Conservation (phyloP, 2,797 vertebrate genomes). For the Danionella dracula region DNA sequence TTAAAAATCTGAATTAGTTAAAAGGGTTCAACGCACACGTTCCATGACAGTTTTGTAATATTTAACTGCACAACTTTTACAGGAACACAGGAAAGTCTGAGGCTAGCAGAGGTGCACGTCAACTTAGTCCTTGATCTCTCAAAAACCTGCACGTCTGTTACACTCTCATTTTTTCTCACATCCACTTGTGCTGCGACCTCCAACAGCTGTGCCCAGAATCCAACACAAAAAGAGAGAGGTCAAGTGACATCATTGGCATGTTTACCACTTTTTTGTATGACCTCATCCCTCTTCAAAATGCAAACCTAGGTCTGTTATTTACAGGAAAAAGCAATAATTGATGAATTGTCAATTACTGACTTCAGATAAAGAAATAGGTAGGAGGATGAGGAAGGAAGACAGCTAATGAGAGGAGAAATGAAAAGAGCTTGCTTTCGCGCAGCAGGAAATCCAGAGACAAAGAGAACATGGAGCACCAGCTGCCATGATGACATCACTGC, state of each 20-base stretch:
- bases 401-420: constrained; percentile 2
- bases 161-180: constrained; percentile 29
- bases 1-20: too few species aligned
- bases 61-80: background rate
- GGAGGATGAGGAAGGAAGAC: background rate
- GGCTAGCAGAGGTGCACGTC: constrained; percentile 8
- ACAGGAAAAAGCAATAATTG: background rate
- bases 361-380: background rate
- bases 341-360: background rate
- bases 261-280: background rate
- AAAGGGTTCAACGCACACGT: too few species aligned
- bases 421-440: constrained; percentile 16
- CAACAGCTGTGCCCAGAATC: constrained; percentile 6
- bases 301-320: background rate
- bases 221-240: background rate
- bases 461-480: constrained; percentile 33
- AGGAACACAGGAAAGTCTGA: constrained; percentile 1
- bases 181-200: background rate
- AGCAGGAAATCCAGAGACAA: constrained; percentile 31
- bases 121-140: constrained; percentile 29
- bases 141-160: constrained; percentile 7
- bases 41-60: background rate
- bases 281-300: background rate
- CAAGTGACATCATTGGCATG: constrained; percentile 16
- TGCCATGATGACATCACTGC: constrained; percentile 33